Evolutionary conservation across 2,797 vertebrate genomes (phyloP).

Genomic region (Etheostoma perlongum): DNA sequence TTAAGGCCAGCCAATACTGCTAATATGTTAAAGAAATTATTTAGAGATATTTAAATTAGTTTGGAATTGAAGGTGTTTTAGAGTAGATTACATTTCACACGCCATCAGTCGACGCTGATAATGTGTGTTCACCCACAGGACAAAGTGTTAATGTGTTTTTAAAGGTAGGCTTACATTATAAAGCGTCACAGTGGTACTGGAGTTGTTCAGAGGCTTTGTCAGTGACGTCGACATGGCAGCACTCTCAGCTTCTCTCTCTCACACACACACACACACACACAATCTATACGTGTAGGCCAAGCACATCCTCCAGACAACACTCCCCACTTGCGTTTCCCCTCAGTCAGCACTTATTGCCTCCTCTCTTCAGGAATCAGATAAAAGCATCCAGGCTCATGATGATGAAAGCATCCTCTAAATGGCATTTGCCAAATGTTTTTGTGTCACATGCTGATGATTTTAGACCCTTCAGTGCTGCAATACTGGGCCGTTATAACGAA

Average conservation of each 20-base stretch:
- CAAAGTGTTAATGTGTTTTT: slow-evolving; percentile 51
- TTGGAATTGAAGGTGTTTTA: background rate
- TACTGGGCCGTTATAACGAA: slow-evolving; percentile 19
- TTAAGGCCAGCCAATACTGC: background rate
- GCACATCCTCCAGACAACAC: slow-evolving; percentile 22
- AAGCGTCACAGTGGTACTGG: slow-evolving; percentile 41
- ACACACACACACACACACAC: slow-evolving; percentile 17
- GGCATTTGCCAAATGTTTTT: slow-evolving; percentile 40
- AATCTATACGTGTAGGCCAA: background rate
- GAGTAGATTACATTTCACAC: slow-evolving; percentile 20
- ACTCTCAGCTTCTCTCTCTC: slow-evolving; percentile 17
- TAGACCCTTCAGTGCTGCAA: slow-evolving; percentile 7
- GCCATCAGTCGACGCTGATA: slow-evolving; percentile 9
- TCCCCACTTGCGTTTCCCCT: slow-evolving; percentile 26
- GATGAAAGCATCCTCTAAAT: slow-evolving; percentile 49
- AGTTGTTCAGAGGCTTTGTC: slow-evolving; percentile 39
- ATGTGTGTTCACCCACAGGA: slow-evolving; percentile 26
- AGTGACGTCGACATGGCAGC: slow-evolving; percentile 43
- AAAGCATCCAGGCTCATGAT: slow-evolving; percentile 9
- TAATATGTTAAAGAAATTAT: background rate
- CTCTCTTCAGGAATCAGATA: slow-evolving; percentile 33
- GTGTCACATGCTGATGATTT: slow-evolving; percentile 32
- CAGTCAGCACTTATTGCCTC: slow-evolving; percentile 28
- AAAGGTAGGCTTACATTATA: slow-evolving; percentile 41
- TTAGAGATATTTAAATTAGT: background rate